Base-by-base conservation (phyloP, 2,888 invertebrate species). In the Orgyia antiqua region DNA sequence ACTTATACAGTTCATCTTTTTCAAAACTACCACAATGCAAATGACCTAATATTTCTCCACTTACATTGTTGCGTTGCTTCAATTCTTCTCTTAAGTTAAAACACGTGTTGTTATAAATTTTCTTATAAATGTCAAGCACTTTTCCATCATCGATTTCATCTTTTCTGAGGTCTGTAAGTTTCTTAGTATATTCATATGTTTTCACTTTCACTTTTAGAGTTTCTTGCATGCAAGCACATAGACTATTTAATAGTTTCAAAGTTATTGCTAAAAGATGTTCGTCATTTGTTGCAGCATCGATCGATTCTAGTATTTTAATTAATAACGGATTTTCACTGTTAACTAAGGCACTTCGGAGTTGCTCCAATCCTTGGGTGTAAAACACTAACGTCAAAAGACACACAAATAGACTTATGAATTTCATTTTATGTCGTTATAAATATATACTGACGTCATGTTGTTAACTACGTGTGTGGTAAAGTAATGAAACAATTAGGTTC, bases 181-280 rank as follows among this genome's bases (percentile, higher is more conserved):
- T 60, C 1, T 37, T 46, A 7, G 54, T 52, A 31, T 41, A 46
- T n/a, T 51, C 36, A 5, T 58, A 37, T 7, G 43, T 50, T 20
- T 55, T 51, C 49, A 68, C 52, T 35, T 68, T 70, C 2, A 42
- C 51, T 18, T 44, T 51, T 8, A 76, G 46, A 1, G 67, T 68
- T 36, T 75, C 68, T 6, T 56, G 58, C 69, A 84, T 74, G 43
- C 83, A 83, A 19, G 45, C 39, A 52, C 84, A 83, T 21, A 83
- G 50, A 49, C 69, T 71, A 34, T 66, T 63, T n/a, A 84, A 49
- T n/a, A 83, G 45, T 41, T 71, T 70, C 11, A 75, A 39, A 1
- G 78, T 76, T 15, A 72, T 67, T 31, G 75, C 58, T 13, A 72
- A 59, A 13, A 82, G 56, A 47, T 68, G 63, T 39, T 72, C 64